Conservation (phyloP, 2,113 vertebrate species). For the Azemiops feae region DNA sequence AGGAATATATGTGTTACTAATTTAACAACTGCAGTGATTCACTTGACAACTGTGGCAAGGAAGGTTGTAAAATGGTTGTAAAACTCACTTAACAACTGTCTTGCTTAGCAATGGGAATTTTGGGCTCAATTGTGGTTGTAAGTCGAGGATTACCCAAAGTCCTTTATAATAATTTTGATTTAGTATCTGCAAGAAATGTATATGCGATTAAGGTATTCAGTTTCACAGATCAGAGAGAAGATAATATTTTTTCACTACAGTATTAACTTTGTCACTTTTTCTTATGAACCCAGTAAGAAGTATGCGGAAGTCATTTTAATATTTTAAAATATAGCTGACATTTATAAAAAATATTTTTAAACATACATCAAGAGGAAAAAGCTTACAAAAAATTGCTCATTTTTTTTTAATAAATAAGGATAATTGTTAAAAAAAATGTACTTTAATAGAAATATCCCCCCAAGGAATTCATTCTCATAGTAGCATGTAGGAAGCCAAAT, state of each 20-base stretch:
- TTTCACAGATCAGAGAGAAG: not conserved
- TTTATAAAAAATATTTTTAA: not conserved
- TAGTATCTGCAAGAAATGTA: not conserved
- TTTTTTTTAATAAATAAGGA: not conserved
- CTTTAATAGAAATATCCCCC: not conserved
- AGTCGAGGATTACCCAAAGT: not conserved
- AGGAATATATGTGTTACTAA: not conserved
- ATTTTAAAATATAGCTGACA: not conserved
- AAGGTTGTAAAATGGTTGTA: not conserved
- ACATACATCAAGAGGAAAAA: not conserved
- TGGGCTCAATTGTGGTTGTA: not conserved
- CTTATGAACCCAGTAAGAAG: not conserved
- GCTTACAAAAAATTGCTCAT: not conserved
- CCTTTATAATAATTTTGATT: not conserved
- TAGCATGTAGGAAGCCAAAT: slow-evolving; percentile 14
- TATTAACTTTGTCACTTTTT: not conserved
- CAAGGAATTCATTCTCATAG: not conserved
- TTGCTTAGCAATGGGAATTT: not conserved
- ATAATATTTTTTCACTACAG: not conserved
- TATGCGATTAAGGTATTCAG: not conserved
- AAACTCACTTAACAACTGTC: not conserved
- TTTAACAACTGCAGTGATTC: no score
- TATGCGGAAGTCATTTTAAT: not conserved
- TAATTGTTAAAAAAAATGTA: not conserved
- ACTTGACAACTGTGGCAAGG: not conserved